These are phyloP conservation scores for Zhuqinia jingwanae DNA, from an alignment of 2,888 invertebrate species.

Conservation along the genomic window DNA sequence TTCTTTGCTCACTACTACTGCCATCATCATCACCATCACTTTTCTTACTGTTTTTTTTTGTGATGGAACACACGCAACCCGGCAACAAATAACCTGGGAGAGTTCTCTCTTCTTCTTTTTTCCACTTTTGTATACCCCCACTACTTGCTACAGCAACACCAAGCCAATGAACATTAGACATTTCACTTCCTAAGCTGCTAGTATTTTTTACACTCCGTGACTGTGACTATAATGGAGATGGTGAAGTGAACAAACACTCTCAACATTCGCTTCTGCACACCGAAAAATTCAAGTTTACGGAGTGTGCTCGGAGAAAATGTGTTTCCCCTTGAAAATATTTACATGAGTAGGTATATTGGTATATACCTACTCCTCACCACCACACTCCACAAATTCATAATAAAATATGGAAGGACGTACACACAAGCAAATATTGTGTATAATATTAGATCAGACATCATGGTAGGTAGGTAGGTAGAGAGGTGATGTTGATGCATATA, in stretches of 20 bases:
- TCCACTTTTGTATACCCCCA: neutral
- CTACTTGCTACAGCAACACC: no score
- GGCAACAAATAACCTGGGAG: conserved; percentile 21
- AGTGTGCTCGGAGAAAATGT: neutral
- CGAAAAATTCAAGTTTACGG: conserved; percentile 32
- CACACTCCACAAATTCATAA: neutral
- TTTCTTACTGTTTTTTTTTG: neutral
- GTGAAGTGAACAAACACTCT: no score
- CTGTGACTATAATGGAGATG: no score
- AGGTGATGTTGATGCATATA: neutral
- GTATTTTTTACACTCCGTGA: no score
- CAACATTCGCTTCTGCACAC: no score
- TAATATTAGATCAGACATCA: conserved; percentile 2
- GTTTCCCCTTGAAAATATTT: conserved; percentile 35
- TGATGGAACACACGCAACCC: conserved; percentile 37
- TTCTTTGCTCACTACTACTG: neutral
- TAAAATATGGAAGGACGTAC: conserved; percentile 12
- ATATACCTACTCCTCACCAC: no score
- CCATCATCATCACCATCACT: neutral
- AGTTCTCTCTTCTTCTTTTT: neutral
- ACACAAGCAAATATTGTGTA: neutral
- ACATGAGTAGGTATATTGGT: conserved; percentile 20
- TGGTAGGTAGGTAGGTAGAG: no score
- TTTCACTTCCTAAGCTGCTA: no score
- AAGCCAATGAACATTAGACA: no score